These are phyloP conservation scores for Steinernema hermaphroditum DNA, from an alignment of 2,888 invertebrate genomes.

Conservation along the genomic window DNA sequence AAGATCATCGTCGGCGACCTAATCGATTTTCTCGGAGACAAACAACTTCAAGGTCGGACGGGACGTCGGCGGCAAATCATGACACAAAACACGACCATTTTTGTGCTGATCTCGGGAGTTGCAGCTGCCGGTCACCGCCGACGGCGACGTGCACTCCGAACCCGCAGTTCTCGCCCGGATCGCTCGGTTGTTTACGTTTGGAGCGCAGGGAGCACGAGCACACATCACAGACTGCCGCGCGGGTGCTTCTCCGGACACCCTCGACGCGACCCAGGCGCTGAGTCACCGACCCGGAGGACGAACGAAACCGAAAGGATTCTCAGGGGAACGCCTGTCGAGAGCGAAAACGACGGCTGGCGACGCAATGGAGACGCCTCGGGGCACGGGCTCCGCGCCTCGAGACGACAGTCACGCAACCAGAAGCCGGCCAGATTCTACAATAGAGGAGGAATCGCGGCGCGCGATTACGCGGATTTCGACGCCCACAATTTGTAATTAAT, in stretches of 20 bases:
- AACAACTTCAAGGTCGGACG: slow-evolving; percentile 23
- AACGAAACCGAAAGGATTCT: not conserved
- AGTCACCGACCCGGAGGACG: not conserved
- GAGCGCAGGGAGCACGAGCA: not conserved
- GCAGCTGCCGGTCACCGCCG: slow-evolving; percentile 10
- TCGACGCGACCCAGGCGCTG: not conserved
- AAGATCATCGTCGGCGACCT: slow-evolving; percentile 13
- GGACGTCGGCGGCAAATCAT: slow-evolving; percentile 3
- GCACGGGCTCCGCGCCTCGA: not conserved
- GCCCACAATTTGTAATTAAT: slow-evolving; percentile 11
- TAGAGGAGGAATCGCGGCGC: not conserved
- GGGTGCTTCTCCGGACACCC: not conserved
- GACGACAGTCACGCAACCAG: slow-evolving; percentile 20
- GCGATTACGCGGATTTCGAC: slow-evolving; percentile 23
- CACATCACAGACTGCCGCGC: not conserved
- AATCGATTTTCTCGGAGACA: slow-evolving; percentile 29
- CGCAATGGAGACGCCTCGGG: slow-evolving; percentile 24
- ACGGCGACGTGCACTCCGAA: not conserved
- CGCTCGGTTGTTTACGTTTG: slow-evolving; percentile 13
- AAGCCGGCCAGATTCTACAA: not conserved
- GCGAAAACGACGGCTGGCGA: not conserved
- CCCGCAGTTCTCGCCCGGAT: not conserved
- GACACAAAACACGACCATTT: slow-evolving; percentile 22
- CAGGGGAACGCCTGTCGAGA: not conserved
- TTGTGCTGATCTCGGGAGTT: slow-evolving; percentile 6